Conservation (phyloP, 2,888 invertebrate genomes). For the Oligia latruncula region DNA sequence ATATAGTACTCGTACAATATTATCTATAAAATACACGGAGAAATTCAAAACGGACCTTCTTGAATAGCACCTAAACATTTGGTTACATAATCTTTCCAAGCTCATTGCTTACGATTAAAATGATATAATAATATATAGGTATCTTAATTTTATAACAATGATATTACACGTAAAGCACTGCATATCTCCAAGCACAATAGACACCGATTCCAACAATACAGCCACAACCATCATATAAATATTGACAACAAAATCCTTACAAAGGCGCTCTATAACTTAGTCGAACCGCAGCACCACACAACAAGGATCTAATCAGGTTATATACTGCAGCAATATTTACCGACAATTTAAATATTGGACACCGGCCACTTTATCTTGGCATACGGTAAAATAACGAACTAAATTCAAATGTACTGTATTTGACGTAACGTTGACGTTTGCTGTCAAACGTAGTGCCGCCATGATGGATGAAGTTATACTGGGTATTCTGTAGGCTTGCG, state of each 20-base stretch:
- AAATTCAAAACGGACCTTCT: neutral
- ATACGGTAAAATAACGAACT: slow-evolving; percentile 24
- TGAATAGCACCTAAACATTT: neutral
- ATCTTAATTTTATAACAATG: neutral
- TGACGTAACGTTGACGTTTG: slow-evolving; percentile 43
- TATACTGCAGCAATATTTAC: slow-evolving; percentile 67
- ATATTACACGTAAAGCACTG: neutral
- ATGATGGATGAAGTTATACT: slow-evolving; percentile 30
- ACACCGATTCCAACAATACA: slow-evolving; percentile 34
- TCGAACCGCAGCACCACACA: slow-evolving; percentile 51
- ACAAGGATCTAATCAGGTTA: slow-evolving; percentile 63
- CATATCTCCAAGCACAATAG: slow-evolving; percentile 24
- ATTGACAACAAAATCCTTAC: slow-evolving; percentile 50
- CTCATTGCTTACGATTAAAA: neutral
- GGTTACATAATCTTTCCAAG: neutral
- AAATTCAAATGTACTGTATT: slow-evolving; percentile 29
- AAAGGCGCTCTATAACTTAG: slow-evolving; percentile 50
- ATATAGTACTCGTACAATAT: too few species aligned
- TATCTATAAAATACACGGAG: neutral
- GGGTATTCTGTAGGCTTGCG: slow-evolving; percentile 53
- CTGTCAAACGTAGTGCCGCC: slow-evolving; percentile 25
- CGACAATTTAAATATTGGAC: slow-evolving; percentile 66
- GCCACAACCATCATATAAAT: slow-evolving; percentile 46
- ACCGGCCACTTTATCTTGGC: slow-evolving; percentile 36
- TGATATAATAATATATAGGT: neutral